phyloP scores from a whole-genome alignment of 2,113 vertebrate genomes.

The Alethe castanea region DNA sequence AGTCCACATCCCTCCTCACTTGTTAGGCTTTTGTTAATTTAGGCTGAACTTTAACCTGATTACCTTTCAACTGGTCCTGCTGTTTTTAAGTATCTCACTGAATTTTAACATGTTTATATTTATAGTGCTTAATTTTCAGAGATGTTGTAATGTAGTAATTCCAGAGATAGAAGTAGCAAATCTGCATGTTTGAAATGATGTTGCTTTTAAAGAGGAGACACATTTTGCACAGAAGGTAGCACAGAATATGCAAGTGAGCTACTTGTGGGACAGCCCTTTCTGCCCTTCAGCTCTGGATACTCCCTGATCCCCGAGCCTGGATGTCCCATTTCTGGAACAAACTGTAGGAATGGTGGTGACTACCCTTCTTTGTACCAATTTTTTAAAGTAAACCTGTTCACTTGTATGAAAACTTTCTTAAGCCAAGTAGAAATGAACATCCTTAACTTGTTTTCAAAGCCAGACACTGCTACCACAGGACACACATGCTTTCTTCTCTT shows the following conservation, averaged over 20 bases:
- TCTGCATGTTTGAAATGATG: not conserved
- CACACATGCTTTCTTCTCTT: not conserved
- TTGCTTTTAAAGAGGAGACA: not conserved
- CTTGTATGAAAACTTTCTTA: not conserved
- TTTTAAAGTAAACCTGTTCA: not conserved
- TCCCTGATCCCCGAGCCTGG: not conserved
- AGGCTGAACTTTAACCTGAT: not conserved
- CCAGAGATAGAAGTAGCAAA: not conserved
- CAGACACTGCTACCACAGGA: not conserved
- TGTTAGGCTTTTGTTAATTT: not conserved
- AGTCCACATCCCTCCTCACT: not conserved
- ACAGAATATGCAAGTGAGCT: not conserved
- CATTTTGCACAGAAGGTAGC: not conserved
- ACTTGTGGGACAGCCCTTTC: not conserved
- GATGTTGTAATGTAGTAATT: not conserved
- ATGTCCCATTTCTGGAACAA: not conserved
- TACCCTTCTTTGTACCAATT: not conserved
- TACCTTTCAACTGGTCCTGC: not conserved
- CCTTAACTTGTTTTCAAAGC: not conserved
- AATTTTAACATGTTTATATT: not conserved
- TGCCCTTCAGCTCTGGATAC: not conserved
- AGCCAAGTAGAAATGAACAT: not conserved
- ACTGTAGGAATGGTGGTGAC: fast-evolving
- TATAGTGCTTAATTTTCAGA: not conserved
- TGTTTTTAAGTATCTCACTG: not conserved